These are phyloP conservation scores for Drosophila helvetica DNA, from an alignment of 2,888 invertebrate species.

Conservation along the genomic window DNA sequence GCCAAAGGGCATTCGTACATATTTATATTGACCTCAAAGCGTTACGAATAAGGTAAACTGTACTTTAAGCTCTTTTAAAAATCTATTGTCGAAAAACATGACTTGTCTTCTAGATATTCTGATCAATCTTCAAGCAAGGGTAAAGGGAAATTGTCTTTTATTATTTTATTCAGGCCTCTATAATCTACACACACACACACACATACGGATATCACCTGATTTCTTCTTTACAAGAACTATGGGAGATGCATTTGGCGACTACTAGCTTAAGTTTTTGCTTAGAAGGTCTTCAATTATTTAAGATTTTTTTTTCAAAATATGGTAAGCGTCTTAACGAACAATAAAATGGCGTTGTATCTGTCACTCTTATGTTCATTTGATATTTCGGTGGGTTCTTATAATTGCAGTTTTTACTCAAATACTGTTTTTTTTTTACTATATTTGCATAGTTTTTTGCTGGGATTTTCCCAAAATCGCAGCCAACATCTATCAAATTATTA, in stretches of 20 bases:
- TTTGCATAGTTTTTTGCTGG: no score
- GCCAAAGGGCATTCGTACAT: neutral
- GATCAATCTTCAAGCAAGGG: neutral
- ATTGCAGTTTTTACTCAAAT: neutral
- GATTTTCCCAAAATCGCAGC: no score
- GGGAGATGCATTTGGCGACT: neutral
- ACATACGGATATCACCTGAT: no score
- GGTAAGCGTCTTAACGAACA: neutral
- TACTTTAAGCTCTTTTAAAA: neutral
- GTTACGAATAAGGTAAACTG: neutral
- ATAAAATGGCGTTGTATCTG: conserved; percentile 2
- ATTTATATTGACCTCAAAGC: neutral
- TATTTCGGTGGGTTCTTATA: neutral
- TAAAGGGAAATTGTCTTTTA: conserved; percentile 2
- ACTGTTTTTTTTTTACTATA: no score
- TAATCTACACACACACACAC: neutral
- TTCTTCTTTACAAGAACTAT: no score
- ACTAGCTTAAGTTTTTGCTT: neutral
- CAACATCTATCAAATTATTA: no score
- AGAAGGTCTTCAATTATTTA: neutral
- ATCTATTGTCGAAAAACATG: no score
- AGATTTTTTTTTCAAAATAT: neutral
- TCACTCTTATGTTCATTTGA: neutral
- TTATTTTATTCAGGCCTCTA: neutral
- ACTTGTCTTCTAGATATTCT: neutral